Percentiles rank a stretch among this genome's conserved stretches.
Evolutionary conservation across 1,140 invertebrate genomes (phyloP).

Genomic region (Bombus affinis): DNA sequence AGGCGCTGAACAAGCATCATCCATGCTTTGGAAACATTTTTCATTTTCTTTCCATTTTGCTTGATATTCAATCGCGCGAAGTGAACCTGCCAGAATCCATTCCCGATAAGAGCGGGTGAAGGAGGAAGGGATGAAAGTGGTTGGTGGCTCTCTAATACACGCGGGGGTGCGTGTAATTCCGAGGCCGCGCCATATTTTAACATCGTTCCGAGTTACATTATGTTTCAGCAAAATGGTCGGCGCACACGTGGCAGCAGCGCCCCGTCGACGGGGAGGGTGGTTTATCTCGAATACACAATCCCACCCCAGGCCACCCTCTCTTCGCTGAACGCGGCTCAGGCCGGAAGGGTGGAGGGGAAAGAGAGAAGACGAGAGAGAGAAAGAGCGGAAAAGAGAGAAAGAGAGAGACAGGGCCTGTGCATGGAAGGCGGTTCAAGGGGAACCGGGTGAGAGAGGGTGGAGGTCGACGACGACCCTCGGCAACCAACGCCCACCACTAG

Average conservation of each 20-base stretch:
- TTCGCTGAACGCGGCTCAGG: slow-evolving; percentile 15
- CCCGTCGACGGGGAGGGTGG: slow-evolving; percentile 75
- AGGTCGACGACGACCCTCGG: slow-evolving; percentile 72
- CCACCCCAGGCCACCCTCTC: slow-evolving; percentile 65
- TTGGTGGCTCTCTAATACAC: slow-evolving; percentile 61
- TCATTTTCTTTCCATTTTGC: slow-evolving; percentile 39
- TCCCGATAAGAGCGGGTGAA: slow-evolving; percentile 49
- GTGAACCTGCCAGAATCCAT: slow-evolving; percentile 64
- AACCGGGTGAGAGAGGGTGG: slow-evolving; percentile 49
- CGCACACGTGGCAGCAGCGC: slow-evolving; percentile 78
- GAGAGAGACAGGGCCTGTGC: slow-evolving; percentile 22
- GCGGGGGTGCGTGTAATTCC: slow-evolving; percentile 71
- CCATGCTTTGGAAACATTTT: background rate
- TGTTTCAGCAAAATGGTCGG: slow-evolving; percentile 81
- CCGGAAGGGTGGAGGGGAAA: slow-evolving; percentile 30
- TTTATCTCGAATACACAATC: slow-evolving; percentile 82
- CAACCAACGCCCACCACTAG: slow-evolving; percentile 77
- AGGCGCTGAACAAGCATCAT: too few relatives aligned
- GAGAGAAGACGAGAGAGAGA: slow-evolving; percentile 9
- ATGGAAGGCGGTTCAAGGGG: slow-evolving; percentile 20
- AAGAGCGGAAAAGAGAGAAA: slow-evolving; percentile 35
- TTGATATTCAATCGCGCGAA: slow-evolving; percentile 61
- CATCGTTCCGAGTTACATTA: slow-evolving; percentile 79
- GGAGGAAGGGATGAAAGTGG: slow-evolving; percentile 28
- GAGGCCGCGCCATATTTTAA: slow-evolving; percentile 77